Base-by-base conservation (phyloP, 1,140 invertebrate species). In the Drosophila pruinosa region DNA sequence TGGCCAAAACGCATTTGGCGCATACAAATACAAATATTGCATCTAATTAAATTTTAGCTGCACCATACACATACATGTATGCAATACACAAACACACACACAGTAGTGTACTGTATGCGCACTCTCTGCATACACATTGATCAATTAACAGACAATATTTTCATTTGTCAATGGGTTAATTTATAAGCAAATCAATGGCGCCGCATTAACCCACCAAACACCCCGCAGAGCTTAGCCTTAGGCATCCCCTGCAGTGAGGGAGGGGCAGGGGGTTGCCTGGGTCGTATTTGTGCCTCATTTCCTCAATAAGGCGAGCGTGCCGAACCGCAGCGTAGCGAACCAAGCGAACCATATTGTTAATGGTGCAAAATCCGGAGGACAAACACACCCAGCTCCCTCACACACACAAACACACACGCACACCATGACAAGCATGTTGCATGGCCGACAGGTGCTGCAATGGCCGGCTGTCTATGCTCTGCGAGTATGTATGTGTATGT, bases 121-220 rank as follows among this genome's bases (percentile, higher is more conserved):
- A 88, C 82, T 88, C 68, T 41, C 68, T 90, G 80, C 80, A 86
- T 82, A 89, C 79, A 89, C 89, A 86, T 82, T 89, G 86, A 91
- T 89, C 89, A 90, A 91, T 91, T 91, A 91, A 89, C 89, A 90
- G 74, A 72, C 79, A 75, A 89, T 90, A 85, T 89, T 89, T 89
- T 86, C 77, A 86, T 89, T 89, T 82, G 89, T 83, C 86, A 90
- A 89, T 89, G 76, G 71, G 78, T 90, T 88, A 90, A 83, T 90
- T 90, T 90, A 90, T 90, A 88, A 81, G 82, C 80, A 89, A 85
- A 81, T 89, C 65, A 76, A 89, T 74, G 77, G 61, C 50, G 56
- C 36, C 56, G 71, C 70, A 68, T 72, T 72, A 68, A 59, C n/a
- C 21, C 54, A 3, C 24, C 45, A 28, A 41, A 4, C 38, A 45